These are phyloP conservation scores for Bellardia pandia DNA, from an alignment of 2,888 invertebrate genomes.

Conservation along the genomic window DNA sequence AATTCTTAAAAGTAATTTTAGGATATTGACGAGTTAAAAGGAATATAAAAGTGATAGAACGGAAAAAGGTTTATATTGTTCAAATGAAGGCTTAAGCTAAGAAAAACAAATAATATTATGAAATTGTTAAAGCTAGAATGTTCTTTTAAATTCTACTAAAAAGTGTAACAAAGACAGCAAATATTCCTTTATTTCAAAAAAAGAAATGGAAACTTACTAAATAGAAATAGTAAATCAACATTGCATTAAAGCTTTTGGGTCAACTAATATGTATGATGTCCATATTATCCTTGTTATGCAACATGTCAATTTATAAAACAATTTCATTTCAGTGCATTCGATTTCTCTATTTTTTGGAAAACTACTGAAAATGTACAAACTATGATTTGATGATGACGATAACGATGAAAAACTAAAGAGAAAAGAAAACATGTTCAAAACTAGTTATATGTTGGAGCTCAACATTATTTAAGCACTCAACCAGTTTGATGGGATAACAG, in stretches of 20 bases:
- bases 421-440: slow-evolving; percentile 10
- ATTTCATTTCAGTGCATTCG: background rate
- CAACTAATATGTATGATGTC: no score
- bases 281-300: background rate
- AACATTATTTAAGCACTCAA: background rate
- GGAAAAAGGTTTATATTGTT: background rate
- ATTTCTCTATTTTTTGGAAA: background rate
- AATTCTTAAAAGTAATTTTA: background rate
- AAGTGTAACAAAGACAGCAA: no score
- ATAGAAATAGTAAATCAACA: no score
- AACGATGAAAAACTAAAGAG: background rate
- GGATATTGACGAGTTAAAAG: background rate
- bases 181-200: background rate
- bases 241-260: no score
- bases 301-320: background rate
- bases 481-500: background rate
- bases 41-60: background rate
- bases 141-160: no score
- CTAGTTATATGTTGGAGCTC: background rate
- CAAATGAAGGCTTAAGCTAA: background rate
- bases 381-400: slow-evolving; percentile 14
- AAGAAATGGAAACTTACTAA: background rate
- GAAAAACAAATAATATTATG: no score
- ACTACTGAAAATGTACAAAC: background rate
- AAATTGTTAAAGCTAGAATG: no score